phyloP scores from a whole-genome alignment of 2,888 invertebrate genomes.

The Hybos culiciformis region DNA sequence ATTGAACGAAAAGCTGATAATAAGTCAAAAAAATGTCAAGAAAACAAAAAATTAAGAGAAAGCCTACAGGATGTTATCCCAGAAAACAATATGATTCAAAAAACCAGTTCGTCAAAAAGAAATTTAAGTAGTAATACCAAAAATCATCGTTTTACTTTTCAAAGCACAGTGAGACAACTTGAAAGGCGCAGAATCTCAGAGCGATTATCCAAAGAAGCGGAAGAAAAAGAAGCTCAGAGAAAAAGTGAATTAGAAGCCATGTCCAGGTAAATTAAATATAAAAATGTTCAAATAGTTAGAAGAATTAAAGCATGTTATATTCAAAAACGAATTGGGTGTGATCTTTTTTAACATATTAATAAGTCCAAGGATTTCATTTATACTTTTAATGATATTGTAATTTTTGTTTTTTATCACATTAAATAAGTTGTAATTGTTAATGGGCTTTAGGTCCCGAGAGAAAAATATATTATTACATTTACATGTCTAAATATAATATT shows the following conservation, averaged over 20 bases:
- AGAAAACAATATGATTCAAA: neutral
- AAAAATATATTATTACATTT: too few relatives aligned
- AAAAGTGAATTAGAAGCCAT: constrained; percentile 67
- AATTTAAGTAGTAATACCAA: neutral
- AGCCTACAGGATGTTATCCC: constrained; percentile 9
- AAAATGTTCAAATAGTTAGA: neutral
- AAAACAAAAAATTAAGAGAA: constrained; percentile 5
- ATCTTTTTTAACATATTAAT: neutral
- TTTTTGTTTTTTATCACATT: too few relatives aligned
- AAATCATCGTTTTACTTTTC: constrained; percentile 63
- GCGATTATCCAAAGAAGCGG: constrained; percentile 60
- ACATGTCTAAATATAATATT: too few relatives aligned
- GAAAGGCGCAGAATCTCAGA: constrained; percentile 62
- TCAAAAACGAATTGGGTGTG: neutral
- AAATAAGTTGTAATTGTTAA: too few relatives aligned
- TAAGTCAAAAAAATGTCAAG: neutral
- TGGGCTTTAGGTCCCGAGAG: too few relatives aligned
- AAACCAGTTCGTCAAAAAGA: neutral
- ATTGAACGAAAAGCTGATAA: constrained; percentile 5
- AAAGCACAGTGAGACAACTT: constrained; percentile 69
- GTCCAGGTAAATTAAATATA: constrained; percentile 39
- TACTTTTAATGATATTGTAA: too few relatives aligned
- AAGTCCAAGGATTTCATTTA: too few relatives aligned
- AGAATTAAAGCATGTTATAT: neutral
- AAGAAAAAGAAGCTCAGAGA: constrained; percentile 60